A percentile compares a stretch with the other conserved stretches of the same genome.
Evolutionary conservation across 2,113 vertebrate species (phyloP).

Genomic region (Thomomys bottae): DNA sequence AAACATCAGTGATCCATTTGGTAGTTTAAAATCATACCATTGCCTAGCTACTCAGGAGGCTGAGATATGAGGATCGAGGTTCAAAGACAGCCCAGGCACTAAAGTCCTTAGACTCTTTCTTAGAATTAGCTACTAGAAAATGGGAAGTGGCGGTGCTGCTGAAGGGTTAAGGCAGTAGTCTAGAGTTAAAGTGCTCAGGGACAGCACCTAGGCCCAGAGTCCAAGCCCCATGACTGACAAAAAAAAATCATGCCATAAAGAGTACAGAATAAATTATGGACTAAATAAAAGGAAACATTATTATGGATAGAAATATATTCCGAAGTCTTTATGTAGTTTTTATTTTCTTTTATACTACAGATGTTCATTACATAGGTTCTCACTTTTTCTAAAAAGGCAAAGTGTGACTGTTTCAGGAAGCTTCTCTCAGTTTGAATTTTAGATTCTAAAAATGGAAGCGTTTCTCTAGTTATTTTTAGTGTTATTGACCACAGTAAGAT

Average conservation of each 20-base stretch:
- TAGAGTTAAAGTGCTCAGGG: no score
- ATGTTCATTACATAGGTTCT: neutral
- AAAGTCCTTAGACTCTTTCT: no score
- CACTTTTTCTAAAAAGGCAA: neutral
- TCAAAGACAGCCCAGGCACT: no score
- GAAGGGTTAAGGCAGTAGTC: no score
- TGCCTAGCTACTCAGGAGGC: no score
- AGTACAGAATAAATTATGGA: neutral
- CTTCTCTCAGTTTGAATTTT: neutral
- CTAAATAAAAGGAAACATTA: neutral
- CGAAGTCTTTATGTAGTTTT: neutral
- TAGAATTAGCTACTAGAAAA: no score
- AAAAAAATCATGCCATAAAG: neutral
- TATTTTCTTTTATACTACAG: neutral
- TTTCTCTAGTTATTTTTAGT: constrained; percentile 60
- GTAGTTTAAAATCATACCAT: neutral
- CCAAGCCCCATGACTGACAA: no score
- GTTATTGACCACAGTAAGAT: constrained; percentile 51
- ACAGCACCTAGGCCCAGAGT: no score
- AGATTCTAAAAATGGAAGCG: constrained; percentile 38
- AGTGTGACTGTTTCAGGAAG: neutral
- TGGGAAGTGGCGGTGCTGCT: no score
- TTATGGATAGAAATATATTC: neutral
- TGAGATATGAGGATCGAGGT: no score
- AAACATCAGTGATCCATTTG: neutral